Evolutionary conservation across 1,140 invertebrate genomes (phyloP).

Genomic region (Babylonia areolata): DNA sequence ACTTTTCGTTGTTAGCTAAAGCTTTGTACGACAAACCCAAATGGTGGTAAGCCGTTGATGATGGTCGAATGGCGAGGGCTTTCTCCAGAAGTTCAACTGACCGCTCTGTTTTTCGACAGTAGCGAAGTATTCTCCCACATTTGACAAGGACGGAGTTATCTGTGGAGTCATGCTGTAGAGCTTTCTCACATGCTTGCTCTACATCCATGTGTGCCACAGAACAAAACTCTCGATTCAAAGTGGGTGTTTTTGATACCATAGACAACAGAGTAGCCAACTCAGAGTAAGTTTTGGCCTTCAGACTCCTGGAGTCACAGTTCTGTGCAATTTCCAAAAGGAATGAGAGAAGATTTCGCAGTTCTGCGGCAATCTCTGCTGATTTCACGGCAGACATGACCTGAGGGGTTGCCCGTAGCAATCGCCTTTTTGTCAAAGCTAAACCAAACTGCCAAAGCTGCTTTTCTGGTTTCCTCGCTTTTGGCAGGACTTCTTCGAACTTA

Average conservation of each 20-base stretch:
- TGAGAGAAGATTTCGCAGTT: neutral
- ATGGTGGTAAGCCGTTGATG: constrained; percentile 28
- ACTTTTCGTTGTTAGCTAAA: neutral
- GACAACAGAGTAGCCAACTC: constrained; percentile 4
- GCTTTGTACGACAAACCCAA: constrained; percentile 27
- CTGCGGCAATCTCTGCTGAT: neutral
- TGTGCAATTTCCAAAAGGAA: neutral
- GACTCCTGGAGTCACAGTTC: neutral
- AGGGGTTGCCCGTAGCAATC: neutral
- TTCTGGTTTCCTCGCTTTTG: constrained; percentile 14
- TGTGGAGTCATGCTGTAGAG: neutral
- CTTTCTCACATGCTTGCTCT: constrained; percentile 4
- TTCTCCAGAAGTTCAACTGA: constrained; percentile 1
- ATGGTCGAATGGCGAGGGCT: constrained; percentile 8
- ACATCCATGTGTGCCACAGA: neutral
- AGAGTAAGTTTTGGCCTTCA: constrained; percentile 14
- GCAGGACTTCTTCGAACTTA: constrained; percentile 2
- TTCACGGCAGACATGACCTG: neutral
- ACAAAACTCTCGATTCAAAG: neutral
- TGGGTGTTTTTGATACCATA: neutral
- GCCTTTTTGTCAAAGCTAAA: constrained; percentile 18
- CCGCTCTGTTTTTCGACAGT: neutral
- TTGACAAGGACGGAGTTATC: constrained; percentile 29
- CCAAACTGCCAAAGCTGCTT: constrained; percentile 29
- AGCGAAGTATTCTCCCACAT: constrained; percentile 1